Evolutionary conservation across 2,797 vertebrate species (phyloP), one percentile per base, ranked within the genome.

Genomic region (Takifugu rubripes): DNA sequence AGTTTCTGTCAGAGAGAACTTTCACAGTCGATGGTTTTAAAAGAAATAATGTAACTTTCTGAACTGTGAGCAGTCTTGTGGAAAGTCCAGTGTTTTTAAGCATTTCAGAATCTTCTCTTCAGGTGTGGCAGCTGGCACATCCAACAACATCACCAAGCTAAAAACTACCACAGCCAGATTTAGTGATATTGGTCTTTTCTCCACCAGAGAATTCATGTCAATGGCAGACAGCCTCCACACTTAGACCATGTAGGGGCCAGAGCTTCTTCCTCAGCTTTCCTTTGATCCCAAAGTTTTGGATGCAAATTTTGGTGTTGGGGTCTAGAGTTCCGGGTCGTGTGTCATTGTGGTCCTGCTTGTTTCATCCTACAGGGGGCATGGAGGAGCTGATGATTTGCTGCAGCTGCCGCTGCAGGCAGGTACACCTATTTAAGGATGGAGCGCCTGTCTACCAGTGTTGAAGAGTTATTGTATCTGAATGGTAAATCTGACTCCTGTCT

Each of bases 71-170:
- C 1, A 0, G 31, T 33, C 31, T 10, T 33, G 8, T 10, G 31
- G 26, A 0, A 27, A 11, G 2, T 9, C 21, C 3, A 25, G 1
- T 0, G 21, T 15, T 5, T 61, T 85, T 91, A 97, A 21, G 92
- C 87, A 7, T 99, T 96, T 0, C 0, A 94, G 48, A 1, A 98
- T 93, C 85, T 95, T 94, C 79, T 98, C 94, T 17, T 96, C 96
- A 0, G 95, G 96, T 67, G 95, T 98, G 84, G 71, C 96, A 99
- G 87, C 94, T 95, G 85, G 94, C 93, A 61, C 97, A 99, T 56
- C 97, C 92, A 88, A 99, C 99, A 0, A 97, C 97, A 3, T 99
- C 97, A 0, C 97, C 97, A 47, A 99, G 86, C 83, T 99, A 99
- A 86, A 98, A 96, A 29, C 92, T 98, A 81, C 96, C 96, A 84